Conservation (phyloP, 2,888 invertebrate genomes). For the Augochlorella aurata region DNA sequence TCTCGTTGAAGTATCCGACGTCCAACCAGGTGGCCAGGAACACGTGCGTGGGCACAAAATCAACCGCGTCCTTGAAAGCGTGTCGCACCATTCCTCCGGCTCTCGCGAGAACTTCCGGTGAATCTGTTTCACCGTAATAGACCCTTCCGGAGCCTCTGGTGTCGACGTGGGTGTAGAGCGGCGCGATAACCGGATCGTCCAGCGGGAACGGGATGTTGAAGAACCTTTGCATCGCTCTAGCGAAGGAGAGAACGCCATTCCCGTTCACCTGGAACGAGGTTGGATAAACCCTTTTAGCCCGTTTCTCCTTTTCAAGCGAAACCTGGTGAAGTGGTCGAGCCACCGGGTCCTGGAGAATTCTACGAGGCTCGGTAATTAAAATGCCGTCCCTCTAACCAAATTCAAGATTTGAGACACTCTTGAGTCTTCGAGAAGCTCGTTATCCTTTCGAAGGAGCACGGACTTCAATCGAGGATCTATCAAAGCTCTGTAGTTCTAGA, state of each 20-base stretch:
- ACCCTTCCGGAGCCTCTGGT: conserved; percentile 88
- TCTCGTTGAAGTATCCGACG: conserved; percentile 89
- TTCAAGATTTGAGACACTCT: neutral
- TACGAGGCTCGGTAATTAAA: conserved; percentile 20
- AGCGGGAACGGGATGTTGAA: conserved; percentile 94
- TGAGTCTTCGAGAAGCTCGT: neutral
- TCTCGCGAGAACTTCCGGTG: conserved; percentile 85
- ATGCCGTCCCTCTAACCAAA: neutral
- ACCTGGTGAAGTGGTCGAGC: neutral
- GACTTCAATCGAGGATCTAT: neutral
- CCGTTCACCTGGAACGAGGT: conserved; percentile 89
- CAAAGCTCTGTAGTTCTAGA: neutral
- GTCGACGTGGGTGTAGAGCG: conserved; percentile 95
- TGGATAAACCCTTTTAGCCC: neutral
- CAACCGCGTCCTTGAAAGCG: conserved; percentile 87
- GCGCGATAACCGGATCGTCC: conserved; percentile 94
- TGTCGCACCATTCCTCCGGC: conserved; percentile 88
- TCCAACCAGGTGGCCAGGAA: conserved; percentile 96
- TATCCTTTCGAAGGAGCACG: neutral
- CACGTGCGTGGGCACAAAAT: conserved; percentile 90
- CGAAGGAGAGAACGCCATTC: conserved; percentile 94
- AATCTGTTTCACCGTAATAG: conserved; percentile 88
- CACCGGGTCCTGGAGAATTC: neutral
- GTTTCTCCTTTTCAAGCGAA: neutral
- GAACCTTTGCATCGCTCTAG: conserved; percentile 93